A percentile compares a stretch with the other conserved stretches of the same genome.
phyloP scores from a whole-genome alignment of 1,140 invertebrate species.

The Centruroides sculpturatus region DNA sequence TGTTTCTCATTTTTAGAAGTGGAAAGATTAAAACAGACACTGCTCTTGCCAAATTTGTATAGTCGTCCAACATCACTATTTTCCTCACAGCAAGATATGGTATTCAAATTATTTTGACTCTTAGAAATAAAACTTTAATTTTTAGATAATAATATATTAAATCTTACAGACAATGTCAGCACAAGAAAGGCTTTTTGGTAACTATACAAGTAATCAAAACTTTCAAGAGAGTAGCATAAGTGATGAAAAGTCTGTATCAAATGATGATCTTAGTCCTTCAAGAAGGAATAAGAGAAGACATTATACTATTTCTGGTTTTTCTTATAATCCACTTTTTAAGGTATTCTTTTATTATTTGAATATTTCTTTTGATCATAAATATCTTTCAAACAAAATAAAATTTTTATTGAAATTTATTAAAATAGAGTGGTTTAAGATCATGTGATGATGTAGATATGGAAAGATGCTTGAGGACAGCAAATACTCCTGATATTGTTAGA shows the following conservation, averaged over 20 bases:
- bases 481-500: slow-evolving; percentile 64
- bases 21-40: too few species aligned
- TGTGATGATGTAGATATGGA: slow-evolving; percentile 76
- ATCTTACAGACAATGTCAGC: slow-evolving; percentile 16
- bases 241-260: slow-evolving; percentile 18
- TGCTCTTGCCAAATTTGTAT: too few species aligned
- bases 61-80: too few species aligned
- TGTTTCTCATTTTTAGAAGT: too few species aligned
- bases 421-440: slow-evolving; percentile 33
- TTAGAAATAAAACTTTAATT: too few species aligned
- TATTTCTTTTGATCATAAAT: too few species aligned
- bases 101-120: too few species aligned
- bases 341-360: too few species aligned
- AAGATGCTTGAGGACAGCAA: slow-evolving; percentile 47
- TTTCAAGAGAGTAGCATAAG: neutral
- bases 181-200: slow-evolving; percentile 32
- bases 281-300: slow-evolving; percentile 61
- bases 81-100: too few species aligned
- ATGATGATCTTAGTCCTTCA: slow-evolving; percentile 7
- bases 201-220: neutral
- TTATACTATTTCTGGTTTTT: slow-evolving; percentile 64
- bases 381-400: too few species aligned
- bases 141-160: too few species aligned
- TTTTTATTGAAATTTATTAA: too few species aligned
- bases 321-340: slow-evolving; percentile 16